Conservation (phyloP, 2,113 vertebrate species). For the Callaeas wilsoni region DNA sequence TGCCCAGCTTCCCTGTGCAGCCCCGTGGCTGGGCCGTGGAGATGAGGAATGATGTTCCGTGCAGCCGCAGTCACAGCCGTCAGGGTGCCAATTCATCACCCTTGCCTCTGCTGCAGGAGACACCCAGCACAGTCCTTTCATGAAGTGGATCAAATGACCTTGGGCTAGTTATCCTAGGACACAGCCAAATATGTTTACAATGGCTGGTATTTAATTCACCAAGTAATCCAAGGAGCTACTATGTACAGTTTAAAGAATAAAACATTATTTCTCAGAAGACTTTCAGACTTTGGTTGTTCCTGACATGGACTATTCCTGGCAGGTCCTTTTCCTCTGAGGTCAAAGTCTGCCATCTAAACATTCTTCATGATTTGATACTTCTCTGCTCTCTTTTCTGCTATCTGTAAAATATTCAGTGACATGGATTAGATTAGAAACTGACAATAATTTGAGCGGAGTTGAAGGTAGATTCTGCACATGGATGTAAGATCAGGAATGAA, state of each 20-base stretch:
- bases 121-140: neutral
- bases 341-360: neutral
- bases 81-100: neutral
- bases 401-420: neutral
- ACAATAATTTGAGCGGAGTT: neutral
- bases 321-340: neutral
- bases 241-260: neutral
- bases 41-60: neutral
- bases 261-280: neutral
- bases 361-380: neutral
- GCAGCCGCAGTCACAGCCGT: fast-evolving
- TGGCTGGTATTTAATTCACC: neutral
- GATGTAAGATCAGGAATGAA: neutral
- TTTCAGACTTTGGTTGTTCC: neutral
- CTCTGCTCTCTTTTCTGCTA: neutral
- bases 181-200: neutral
- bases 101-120: neutral
- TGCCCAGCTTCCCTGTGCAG: neutral
- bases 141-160: neutral
- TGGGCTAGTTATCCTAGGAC: neutral
- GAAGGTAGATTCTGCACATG: neutral
- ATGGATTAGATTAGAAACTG: neutral
- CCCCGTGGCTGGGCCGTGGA: fast-evolving
- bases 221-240: neutral
- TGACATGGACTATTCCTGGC: neutral